These are phyloP conservation scores for Rostratula benghalensis DNA, from an alignment of 2,113 vertebrate species.

Conservation along the genomic window DNA sequence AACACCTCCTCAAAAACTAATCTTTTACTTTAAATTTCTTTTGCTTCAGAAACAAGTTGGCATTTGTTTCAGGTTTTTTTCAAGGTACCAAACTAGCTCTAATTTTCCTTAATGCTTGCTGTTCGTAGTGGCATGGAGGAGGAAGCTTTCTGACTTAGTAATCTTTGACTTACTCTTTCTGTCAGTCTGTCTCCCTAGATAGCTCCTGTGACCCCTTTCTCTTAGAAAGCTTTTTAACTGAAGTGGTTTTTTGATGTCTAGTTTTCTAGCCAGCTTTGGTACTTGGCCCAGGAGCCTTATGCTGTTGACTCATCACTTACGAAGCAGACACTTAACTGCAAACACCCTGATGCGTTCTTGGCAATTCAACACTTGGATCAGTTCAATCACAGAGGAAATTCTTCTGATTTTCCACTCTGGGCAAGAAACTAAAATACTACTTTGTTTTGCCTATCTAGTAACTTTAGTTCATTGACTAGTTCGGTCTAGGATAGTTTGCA, in stretches of 20 bases:
- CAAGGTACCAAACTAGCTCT: not conserved
- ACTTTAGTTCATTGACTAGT: not conserved
- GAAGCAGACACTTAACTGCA: not conserved
- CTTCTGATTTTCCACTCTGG: not conserved
- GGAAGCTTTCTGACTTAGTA: not conserved
- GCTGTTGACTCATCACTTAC: not conserved
- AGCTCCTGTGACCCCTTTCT: conserved; percentile 7
- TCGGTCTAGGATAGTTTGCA: not conserved
- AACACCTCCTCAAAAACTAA: too few relatives aligned
- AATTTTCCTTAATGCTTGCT: not conserved
- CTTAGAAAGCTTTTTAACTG: not conserved
- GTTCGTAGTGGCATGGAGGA: accelerated
- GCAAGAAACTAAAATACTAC: not conserved
- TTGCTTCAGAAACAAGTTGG: not conserved
- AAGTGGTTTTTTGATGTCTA: conserved; percentile 4
- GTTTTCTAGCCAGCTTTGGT: not conserved
- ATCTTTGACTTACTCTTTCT: not conserved
- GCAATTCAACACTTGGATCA: not conserved
- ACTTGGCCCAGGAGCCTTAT: not conserved
- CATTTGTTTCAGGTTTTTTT: not conserved
- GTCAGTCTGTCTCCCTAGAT: not conserved
- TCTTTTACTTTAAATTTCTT: not conserved
- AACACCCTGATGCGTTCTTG: not conserved
- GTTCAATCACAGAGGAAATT: not conserved
- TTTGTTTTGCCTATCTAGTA: accelerated